Percentiles rank a stretch among this genome's conserved stretches.
phyloP scores from a whole-genome alignment of 2,797 vertebrate species.

The Lutjanus campechanus region DNA sequence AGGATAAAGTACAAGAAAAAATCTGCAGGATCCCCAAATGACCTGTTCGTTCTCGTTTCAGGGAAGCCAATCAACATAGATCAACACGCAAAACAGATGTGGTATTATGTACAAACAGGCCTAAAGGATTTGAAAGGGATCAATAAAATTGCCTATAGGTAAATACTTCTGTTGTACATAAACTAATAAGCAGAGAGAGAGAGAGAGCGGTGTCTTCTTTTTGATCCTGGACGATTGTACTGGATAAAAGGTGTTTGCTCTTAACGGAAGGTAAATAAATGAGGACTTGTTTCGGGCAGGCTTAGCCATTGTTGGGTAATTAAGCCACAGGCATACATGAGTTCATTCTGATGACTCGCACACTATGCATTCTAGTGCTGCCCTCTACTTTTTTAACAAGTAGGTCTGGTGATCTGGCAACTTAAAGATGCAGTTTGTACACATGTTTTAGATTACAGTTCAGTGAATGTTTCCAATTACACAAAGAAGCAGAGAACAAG shows the following conservation, averaged over 20 bases:
- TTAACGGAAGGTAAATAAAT: neutral
- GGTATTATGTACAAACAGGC: constrained; percentile 39
- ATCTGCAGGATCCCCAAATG: constrained; percentile 43
- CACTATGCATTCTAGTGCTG: constrained; percentile 60
- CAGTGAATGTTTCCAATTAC: constrained; percentile 50
- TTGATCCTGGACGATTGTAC: neutral
- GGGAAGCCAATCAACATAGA: constrained; percentile 61
- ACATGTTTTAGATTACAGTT: constrained; percentile 52
- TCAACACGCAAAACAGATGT: constrained; percentile 62
- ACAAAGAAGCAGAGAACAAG: constrained; percentile 23
- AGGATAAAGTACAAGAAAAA: constrained; percentile 53
- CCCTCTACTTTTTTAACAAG: constrained; percentile 65
- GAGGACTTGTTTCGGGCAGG: neutral
- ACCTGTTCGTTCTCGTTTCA: constrained; percentile 18
- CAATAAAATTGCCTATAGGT: neutral
- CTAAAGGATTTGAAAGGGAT: neutral
- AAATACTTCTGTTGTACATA: neutral
- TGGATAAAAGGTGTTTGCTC: neutral
- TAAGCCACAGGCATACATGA: constrained; percentile 3
- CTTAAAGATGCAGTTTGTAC: constrained; percentile 22
- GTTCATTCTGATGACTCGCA: constrained; percentile 10
- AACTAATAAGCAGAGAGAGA: constrained; percentile 1
- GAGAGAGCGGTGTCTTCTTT: neutral
- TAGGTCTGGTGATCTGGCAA: constrained; percentile 4
- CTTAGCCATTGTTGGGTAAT: neutral